Percentiles rank a stretch among this genome's conserved stretches.
phyloP scores from a whole-genome alignment of 1,140 invertebrate species.

The Lasioglossum baleicum region DNA sequence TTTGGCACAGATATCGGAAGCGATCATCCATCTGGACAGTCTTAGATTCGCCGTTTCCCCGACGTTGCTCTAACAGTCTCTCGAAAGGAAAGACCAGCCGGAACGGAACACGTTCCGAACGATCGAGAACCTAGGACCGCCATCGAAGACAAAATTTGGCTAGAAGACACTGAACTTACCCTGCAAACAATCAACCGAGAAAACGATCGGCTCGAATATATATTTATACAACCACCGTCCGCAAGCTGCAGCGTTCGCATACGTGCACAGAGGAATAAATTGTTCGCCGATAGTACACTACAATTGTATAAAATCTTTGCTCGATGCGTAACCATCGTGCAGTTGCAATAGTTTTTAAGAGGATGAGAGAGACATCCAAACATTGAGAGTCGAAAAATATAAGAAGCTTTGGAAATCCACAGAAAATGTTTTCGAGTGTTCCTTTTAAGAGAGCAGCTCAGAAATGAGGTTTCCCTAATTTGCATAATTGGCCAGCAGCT shows the following conservation, averaged over 20 bases:
- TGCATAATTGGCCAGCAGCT: background rate
- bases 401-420: too few relatives aligned
- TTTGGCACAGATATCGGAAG: conserved; percentile 74
- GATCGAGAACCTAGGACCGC: conserved; percentile 10
- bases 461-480: background rate
- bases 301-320: too few relatives aligned
- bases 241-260: background rate
- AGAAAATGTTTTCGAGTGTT: too few relatives aligned
- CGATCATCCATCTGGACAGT: conserved; percentile 37
- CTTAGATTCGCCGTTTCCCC: background rate
- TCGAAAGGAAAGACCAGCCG: conserved; percentile 1
- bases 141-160: background rate
- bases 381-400: too few relatives aligned
- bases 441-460: too few relatives aligned
- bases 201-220: background rate
- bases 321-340: too few relatives aligned
- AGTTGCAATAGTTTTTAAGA: too few relatives aligned
- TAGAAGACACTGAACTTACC: conserved; percentile 47
- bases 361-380: too few relatives aligned
- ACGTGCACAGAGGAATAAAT: too few relatives aligned
- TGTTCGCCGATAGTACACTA: too few relatives aligned
- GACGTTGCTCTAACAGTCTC: background rate
- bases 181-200: conserved; percentile 33
- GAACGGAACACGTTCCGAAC: background rate
- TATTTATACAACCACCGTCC: background rate